phyloP scores from a whole-genome alignment of 2,888 invertebrate species.

The Hanleya hanleyi region DNA sequence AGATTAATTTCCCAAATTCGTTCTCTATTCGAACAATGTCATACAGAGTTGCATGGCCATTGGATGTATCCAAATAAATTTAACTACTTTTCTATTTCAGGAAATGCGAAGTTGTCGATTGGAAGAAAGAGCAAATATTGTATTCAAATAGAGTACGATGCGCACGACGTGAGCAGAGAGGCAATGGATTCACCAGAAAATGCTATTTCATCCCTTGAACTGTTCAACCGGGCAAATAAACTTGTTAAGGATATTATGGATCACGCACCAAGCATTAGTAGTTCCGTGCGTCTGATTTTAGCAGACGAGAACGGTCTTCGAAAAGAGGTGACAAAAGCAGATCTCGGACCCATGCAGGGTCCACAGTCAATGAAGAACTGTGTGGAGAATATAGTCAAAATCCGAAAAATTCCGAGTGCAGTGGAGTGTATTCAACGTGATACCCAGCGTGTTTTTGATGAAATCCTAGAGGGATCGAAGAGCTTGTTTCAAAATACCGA shows the following conservation, averaged over 20 bases:
- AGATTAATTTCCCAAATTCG: too few relatives aligned
- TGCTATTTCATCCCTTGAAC: constrained; percentile 44
- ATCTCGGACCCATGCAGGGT: constrained; percentile 41
- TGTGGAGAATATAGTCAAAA: constrained; percentile 50
- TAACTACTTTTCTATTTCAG: constrained; percentile 33
- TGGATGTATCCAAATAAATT: too few relatives aligned
- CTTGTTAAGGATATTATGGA: constrained; percentile 49
- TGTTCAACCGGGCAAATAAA: constrained; percentile 52
- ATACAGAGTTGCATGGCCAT: too few relatives aligned
- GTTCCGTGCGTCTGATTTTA: constrained; percentile 47
- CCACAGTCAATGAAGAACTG: constrained; percentile 49
- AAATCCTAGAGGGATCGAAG: not conserved
- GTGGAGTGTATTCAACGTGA: constrained; percentile 52
- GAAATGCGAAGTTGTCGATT: constrained; percentile 45
- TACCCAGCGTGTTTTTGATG: constrained; percentile 20
- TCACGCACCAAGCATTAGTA: constrained; percentile 44
- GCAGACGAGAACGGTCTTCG: constrained; percentile 51
- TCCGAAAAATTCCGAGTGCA: constrained; percentile 45
- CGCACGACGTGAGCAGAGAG: constrained; percentile 43
- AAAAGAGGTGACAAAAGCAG: constrained; percentile 51
- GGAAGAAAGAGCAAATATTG: constrained; percentile 50
- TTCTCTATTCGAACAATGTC: too few relatives aligned
- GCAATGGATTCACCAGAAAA: constrained; percentile 48
- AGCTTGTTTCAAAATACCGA: constrained; percentile 5
- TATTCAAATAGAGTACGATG: constrained; percentile 47